These are phyloP conservation scores for Pristionchus mayeri DNA, from an alignment of 2,888 invertebrate species.

Conservation along the genomic window DNA sequence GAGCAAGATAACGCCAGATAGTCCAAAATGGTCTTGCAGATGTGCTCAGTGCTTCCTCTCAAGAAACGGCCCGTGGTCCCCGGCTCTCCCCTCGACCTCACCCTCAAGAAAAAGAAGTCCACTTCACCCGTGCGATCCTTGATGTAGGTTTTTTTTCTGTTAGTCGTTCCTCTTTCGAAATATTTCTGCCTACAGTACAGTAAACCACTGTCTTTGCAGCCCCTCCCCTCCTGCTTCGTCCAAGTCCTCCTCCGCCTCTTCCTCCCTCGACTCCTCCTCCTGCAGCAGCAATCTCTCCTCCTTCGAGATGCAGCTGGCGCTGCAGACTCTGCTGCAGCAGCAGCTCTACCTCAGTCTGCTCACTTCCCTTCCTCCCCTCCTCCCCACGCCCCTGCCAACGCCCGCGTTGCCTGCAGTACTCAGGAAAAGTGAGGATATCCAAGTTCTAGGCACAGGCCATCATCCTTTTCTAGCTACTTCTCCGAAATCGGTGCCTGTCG, in stretches of 20 bases:
- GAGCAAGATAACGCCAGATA: no score
- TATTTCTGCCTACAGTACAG: no score
- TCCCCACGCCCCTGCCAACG: background rate
- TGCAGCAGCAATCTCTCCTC: no score
- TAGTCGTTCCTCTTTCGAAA: no score
- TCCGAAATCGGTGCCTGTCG: background rate
- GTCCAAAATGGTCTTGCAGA: background rate
- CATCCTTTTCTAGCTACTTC: background rate
- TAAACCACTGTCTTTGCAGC: no score
- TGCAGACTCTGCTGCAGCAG: background rate
- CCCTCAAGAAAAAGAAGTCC: slow-evolving; percentile 42
- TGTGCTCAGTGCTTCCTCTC: slow-evolving; percentile 42
- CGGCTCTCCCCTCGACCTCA: slow-evolving; percentile 8
- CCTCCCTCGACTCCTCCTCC: background rate
- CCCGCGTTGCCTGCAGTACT: background rate
- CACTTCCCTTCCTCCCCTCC: background rate
- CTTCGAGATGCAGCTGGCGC: slow-evolving; percentile 14
- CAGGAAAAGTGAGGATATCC: no score
- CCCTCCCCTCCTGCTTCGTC: background rate
- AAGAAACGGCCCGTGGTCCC: slow-evolving; percentile 30
- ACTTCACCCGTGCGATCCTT: background rate
- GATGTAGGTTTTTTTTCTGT: slow-evolving; percentile 28
- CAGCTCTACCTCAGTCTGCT: slow-evolving; percentile 11
- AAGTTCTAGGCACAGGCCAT: no score
- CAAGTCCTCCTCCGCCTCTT: background rate